Base-by-base conservation (phyloP, 2,797 vertebrate species). In the Choloepus didactylus region DNA sequence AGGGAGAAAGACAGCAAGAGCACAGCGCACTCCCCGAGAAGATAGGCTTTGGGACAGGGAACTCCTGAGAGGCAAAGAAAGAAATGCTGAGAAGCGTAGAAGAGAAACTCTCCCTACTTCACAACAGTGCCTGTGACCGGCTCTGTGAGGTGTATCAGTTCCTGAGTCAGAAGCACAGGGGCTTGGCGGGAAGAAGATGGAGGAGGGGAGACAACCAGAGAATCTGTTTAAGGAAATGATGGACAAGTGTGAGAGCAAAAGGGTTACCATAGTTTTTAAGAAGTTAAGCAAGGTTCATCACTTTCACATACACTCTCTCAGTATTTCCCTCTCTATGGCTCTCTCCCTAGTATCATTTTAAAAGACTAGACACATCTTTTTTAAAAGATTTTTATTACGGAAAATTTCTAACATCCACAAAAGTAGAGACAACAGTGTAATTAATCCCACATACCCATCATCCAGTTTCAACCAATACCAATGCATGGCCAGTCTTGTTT, bases 61-160 rank as follows among this genome's bases (percentile, higher is more conserved):
- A 23, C 49, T 59, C 56, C 38, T 3, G 12, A 54, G 8, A 35
- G 54, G 3, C 15, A 0, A 4, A 0, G 5, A 11, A 67, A 51
- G n/a, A 25, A 2, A 2, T 11, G 15, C 27, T 49, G 41, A 73
- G 66, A 35, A 8, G 19, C 31, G 4, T 3, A 35, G 35, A 54
- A 29, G 64, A 72, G 59, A 44, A 27, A 31, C 0, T 3, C 16
- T 4, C 11, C 19, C 29, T 25, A 15, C 59, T 19, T 15, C 25
- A 62, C 66, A 27, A 8, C 19, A 25, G 15, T 46, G 67, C 31
- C 70, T 21, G 14, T n/a, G 86, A 21, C 73, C 6, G 38, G 23
- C 18, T 60, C 59, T 10, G 1, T 5, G 25, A 16, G 12, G n/a
- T 49, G 23, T 69, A 3, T 79, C 46, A 8, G 29, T 35, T 67